phyloP scores from a whole-genome alignment of 2,888 invertebrate genomes.

The Synergus japonicus region DNA sequence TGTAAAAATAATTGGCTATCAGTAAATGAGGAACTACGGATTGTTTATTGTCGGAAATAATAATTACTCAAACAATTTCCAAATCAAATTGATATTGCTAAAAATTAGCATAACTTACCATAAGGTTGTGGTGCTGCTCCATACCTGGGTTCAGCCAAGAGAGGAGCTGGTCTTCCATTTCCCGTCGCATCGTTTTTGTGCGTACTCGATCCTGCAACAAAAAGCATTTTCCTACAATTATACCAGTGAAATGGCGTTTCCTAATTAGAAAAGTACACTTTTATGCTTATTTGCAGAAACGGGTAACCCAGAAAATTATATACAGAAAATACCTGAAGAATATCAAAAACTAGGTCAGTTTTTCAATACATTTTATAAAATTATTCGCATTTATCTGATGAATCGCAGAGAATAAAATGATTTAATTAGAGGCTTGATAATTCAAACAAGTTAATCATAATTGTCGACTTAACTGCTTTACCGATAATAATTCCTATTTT shows the following conservation, averaged over 20 bases:
- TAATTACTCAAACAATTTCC: background rate
- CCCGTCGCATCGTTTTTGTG: constrained; percentile 76
- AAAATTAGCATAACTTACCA: constrained; percentile 82
- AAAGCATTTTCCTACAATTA: constrained; percentile 41
- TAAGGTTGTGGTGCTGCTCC: constrained; percentile 93
- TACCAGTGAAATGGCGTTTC: background rate
- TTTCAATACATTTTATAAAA: constrained; percentile 9
- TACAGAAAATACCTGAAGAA: background rate
- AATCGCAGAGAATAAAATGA: background rate
- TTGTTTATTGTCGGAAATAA: background rate
- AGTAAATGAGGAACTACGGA: background rate
- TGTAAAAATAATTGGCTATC: constrained; percentile 13
- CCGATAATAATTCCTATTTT: background rate
- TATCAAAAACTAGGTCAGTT: background rate
- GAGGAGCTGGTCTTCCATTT: constrained; percentile 85
- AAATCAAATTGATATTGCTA: background rate
- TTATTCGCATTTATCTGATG: background rate
- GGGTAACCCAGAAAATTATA: background rate
- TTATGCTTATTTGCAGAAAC: constrained; percentile 8
- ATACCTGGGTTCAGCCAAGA: constrained; percentile 93
- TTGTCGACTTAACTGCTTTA: background rate
- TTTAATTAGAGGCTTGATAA: background rate
- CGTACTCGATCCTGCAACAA: constrained; percentile 72
- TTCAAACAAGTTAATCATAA: background rate
- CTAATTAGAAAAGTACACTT: background rate